Evolutionary conservation across 2,113 vertebrate genomes (phyloP), one percentile per base, ranked within the genome.

Genomic region (Pachyramphus minor): DNA sequence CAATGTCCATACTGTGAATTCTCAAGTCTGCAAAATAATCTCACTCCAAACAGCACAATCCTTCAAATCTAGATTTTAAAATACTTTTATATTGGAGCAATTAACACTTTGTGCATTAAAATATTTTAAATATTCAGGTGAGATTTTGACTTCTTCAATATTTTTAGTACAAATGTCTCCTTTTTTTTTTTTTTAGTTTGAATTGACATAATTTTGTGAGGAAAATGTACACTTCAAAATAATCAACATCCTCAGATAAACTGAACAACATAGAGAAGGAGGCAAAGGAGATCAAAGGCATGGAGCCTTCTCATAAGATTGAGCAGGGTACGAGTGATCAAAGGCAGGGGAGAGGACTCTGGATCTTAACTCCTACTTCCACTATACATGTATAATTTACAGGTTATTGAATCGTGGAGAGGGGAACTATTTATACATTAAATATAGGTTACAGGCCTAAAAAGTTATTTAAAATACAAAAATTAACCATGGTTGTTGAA

Each of bases 251-350:
- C 50, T 71, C 55, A 84, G 68, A 71, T 75, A 95, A 93, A 33
- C 79, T 88, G 56, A 93, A 77, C 42, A 89, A 82, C 56, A 49
- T 0, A 90, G 53, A 83, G 71, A 83, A 0, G 2, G 72, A 89
- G 49, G 16, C 47, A 93, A 59, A 90, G 41, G 66, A 96, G 93
- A 95, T 97, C 96, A 97, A 96, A 96, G 89, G 67, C 72, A 44
- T 7, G 0, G 53, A 90, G 64, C 14, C 42, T 93, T 84, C 93
- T 92, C 8, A 14, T 79, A 96, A 93, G 83, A 95, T 49, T 90
- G 89, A 96, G 93, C 86, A 95, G 76, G 83, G 33, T 93, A n/a
- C 63, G 76, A 84, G 68, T 92, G 96, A 96, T 97, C 96, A 97
- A 96, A 97, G 86, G 80, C 86, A 96, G 24, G 27, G 27, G n/a